A percentile compares a stretch with the other conserved stretches of the same genome.
Conservation (phyloP, 2,888 invertebrate genomes). For the Silvanus unidentatus region DNA sequence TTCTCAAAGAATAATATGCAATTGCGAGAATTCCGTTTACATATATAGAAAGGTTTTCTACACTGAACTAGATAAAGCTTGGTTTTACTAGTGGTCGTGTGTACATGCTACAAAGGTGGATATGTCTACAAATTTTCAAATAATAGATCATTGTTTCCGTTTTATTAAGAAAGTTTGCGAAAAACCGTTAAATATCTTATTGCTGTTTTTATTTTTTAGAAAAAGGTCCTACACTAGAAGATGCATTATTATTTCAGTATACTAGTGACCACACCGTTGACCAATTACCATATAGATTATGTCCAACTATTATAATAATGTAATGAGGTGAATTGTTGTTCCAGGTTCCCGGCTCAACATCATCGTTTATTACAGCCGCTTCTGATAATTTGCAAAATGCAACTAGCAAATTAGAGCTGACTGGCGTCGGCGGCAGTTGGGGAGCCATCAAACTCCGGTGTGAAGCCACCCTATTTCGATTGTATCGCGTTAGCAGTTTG, state of each 20-base stretch:
- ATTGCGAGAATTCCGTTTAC: slow-evolving; percentile 13
- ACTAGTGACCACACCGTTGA: slow-evolving; percentile 5
- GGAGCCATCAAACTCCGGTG: slow-evolving; percentile 54
- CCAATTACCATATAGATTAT: slow-evolving; percentile 17
- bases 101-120: too few species aligned
- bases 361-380: slow-evolving; percentile 53
- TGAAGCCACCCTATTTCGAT: slow-evolving; percentile 58
- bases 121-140: too few species aligned
- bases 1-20: slow-evolving; percentile 17
- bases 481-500: slow-evolving; percentile 56
- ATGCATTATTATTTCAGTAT: too few species aligned
- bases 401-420: slow-evolving; percentile 52
- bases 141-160: too few species aligned
- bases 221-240: too few species aligned
- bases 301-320: slow-evolving; percentile 10
- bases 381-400: slow-evolving; percentile 57
- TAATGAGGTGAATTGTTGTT: slow-evolving; percentile 14
- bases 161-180: too few species aligned
- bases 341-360: slow-evolving; percentile 59
- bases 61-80: too few species aligned
- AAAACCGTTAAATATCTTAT: too few species aligned
- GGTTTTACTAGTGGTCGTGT: too few species aligned
- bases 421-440: slow-evolving; percentile 53
- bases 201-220: too few species aligned
- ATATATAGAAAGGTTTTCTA: slow-evolving; percentile 5